phyloP scores from a whole-genome alignment of 2,888 invertebrate species.

The Congeria kusceri region DNA sequence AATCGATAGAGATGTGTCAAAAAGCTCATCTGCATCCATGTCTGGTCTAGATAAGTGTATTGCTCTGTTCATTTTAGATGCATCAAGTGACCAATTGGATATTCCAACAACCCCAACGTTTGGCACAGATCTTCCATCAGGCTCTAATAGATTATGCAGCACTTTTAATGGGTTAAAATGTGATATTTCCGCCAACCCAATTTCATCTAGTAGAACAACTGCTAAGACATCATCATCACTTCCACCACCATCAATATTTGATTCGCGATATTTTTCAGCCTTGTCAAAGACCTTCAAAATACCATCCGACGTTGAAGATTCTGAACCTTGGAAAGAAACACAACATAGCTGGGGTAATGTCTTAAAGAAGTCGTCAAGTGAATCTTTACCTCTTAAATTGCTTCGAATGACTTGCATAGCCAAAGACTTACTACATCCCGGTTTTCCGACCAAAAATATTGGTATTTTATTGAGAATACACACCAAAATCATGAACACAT shows the following conservation, averaged over 20 bases:
- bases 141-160: constrained; percentile 74
- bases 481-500: constrained; percentile 72
- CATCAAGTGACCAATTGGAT: constrained; percentile 79
- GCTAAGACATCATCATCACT: constrained; percentile 57
- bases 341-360: constrained; percentile 64
- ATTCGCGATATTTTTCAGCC: constrained; percentile 64
- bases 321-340: constrained; percentile 73
- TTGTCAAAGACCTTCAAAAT: constrained; percentile 74
- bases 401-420: constrained; percentile 70
- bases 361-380: constrained; percentile 63
- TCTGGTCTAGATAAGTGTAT: constrained; percentile 75
- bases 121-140: constrained; percentile 55
- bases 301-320: constrained; percentile 74
- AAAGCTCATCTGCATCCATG: constrained; percentile 70
- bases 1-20: constrained; percentile 68
- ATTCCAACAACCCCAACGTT: constrained; percentile 77
- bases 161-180: constrained; percentile 77
- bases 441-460: constrained; percentile 72
- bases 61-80: constrained; percentile 80
- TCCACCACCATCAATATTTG: constrained; percentile 24
- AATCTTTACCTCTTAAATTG: constrained; percentile 70
- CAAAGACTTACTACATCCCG: constrained; percentile 74
- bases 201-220: constrained; percentile 75
- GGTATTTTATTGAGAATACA: constrained; percentile 70
- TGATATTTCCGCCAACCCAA: constrained; percentile 77